Evolutionary conservation across 2,113 vertebrate genomes (phyloP).

Genomic region (Vicugna pacos): DNA sequence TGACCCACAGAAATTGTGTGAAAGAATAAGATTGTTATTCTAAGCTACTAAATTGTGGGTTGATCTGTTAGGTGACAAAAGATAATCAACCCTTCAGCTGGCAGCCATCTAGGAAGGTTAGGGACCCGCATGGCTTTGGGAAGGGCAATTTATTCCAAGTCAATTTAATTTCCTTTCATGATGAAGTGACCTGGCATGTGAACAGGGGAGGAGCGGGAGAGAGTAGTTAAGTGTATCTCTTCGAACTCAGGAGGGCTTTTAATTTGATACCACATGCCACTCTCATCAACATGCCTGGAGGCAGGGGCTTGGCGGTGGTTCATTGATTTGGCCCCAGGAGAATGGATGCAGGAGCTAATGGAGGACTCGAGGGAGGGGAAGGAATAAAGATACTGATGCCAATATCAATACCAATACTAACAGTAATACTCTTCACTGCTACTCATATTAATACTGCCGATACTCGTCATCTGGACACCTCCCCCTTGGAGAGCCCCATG

Average conservation of each 20-base stretch:
- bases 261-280: slow-evolving; percentile 64
- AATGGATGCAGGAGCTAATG: background rate
- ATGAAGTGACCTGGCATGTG: slow-evolving; percentile 59
- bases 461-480: background rate
- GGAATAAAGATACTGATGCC: background rate
- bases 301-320: background rate
- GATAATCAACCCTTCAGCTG: background rate
- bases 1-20: background rate
- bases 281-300: slow-evolving; percentile 32
- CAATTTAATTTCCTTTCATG: slow-evolving; percentile 67
- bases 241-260: slow-evolving; percentile 51
- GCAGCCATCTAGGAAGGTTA: background rate
- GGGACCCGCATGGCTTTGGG: background rate
- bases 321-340: slow-evolving; percentile 43
- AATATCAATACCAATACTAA: background rate
- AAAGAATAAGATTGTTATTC: background rate
- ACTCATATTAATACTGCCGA: background rate
- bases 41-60: background rate
- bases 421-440: background rate
- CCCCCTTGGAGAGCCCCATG: background rate
- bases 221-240: slow-evolving; percentile 48
- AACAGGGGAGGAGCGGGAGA: background rate
- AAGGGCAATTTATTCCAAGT: slow-evolving; percentile 58
- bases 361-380: background rate
- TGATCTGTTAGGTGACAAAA: background rate